Evolutionary conservation across 2,888 invertebrate species (phyloP), one percentile per base, ranked within the genome.

Genomic region (Heliconius aoede): DNA sequence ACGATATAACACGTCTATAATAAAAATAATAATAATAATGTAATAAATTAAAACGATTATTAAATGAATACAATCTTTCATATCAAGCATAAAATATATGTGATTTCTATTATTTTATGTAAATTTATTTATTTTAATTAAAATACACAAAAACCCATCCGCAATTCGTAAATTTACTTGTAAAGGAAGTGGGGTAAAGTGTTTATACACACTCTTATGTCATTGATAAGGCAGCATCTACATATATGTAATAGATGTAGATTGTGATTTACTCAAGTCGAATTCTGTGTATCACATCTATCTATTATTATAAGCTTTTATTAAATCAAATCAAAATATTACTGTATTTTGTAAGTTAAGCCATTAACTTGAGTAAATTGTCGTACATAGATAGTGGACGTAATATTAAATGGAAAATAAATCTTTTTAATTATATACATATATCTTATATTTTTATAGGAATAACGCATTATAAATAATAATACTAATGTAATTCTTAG

Each of bases 401-500:
- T 13, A 40, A 40, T 18, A 46, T 32, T 32, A 32, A 32, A 32
- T 32, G 32, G 7, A 32, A 32, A 32, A 7, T 40, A 40, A 40
- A 40, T 15, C 15, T 15, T 40, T 40, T 40, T 40, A 1, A 40
- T 15, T 40, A 40, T 1, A 13, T 40, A 40, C 4, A 40, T 40
- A 4, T 13, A 40, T 46, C 18, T 18, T 5, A 46, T 46, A 46
- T 46, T 21, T 7, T 46, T 46, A 18, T 21, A 8, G 21, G 18
- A 46, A 46, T 46, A 46, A 46, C 21, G 7, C 1, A 46, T 46
- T 7, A 46, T 46, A 18, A 46, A 46, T 46, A 46, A 21, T 7
- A 18, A 1, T 4, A 1, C 4, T 15, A 40, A 40, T 40, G 15
- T 79, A 62, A 77, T 40, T 74, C 76, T 87, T 87, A 71, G 79